Conservation (phyloP, 2,797 vertebrate genomes). For the Spatula versicolor region DNA sequence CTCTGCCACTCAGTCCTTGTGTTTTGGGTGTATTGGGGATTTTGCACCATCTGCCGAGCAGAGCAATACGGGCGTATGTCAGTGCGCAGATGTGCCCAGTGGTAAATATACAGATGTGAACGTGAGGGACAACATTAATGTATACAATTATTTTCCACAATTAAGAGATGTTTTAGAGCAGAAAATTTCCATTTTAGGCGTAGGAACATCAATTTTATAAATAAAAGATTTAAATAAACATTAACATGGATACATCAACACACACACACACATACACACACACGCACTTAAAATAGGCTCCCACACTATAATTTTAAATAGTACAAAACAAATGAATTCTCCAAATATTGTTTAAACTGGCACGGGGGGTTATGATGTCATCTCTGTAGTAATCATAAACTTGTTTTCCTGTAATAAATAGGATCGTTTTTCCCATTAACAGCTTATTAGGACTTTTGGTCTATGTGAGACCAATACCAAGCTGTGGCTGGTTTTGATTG, state of each 20-base stretch:
- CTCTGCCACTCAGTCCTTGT: background rate
- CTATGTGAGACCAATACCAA: background rate
- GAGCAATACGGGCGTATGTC: background rate
- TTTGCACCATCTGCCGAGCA: background rate
- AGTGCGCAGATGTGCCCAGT: background rate
- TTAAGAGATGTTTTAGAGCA: conserved; percentile 43
- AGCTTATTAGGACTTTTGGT: conserved; percentile 17
- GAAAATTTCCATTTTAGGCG: conserved; percentile 66
- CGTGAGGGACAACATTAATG: conserved; percentile 7
- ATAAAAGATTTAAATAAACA: conserved; percentile 68
- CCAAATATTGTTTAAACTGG: conserved; percentile 76
- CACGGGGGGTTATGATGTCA: conserved; percentile 59
- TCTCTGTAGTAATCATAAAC: conserved; percentile 56
- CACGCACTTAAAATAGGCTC: conserved; percentile 49
- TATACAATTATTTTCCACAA: conserved; percentile 17
- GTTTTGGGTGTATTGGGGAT: background rate
- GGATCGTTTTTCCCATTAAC: conserved; percentile 58
- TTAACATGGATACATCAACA: conserved; percentile 28
- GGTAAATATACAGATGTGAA: conserved; percentile 12
- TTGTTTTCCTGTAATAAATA: conserved; percentile 71
- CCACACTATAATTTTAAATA: conserved; percentile 70
- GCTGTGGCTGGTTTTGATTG: conserved; percentile 21
- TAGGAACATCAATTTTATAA: conserved; percentile 63
- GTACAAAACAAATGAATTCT: conserved; percentile 72
- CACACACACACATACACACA: background rate